Evolutionary conservation across 2,113 vertebrate genomes (phyloP).

Genomic region (Neodontobutis hainanensis): DNA sequence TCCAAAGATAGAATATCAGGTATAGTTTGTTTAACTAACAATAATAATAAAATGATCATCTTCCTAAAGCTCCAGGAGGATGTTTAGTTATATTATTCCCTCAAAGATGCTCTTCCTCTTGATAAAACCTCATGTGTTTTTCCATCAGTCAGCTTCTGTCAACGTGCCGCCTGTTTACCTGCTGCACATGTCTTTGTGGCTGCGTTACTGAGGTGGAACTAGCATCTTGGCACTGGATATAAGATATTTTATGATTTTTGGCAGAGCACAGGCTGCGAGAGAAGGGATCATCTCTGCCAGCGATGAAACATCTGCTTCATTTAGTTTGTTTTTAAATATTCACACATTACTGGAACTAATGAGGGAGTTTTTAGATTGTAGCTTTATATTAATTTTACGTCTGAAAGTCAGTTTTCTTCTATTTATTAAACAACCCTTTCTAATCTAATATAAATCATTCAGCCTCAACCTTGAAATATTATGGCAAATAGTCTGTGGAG

Average conservation of each 20-base stretch:
- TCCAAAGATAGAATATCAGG: too few species aligned
- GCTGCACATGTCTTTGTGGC: neutral
- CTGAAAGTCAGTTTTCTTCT: neutral
- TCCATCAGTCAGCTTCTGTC: neutral
- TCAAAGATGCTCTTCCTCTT: slow-evolving; percentile 14
- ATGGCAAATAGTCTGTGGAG: too few species aligned
- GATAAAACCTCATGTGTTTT: slow-evolving; percentile 15
- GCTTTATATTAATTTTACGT: neutral
- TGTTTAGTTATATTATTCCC: slow-evolving; percentile 8
- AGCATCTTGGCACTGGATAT: neutral
- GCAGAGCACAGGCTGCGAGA: neutral
- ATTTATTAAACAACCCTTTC: neutral
- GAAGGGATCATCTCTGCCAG: too few species aligned
- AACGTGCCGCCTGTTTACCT: neutral
- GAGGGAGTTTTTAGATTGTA: neutral
- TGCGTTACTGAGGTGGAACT: neutral
- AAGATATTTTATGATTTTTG: neutral
- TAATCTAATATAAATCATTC: too few species aligned
- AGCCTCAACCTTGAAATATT: too few species aligned
- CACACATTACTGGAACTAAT: neutral
- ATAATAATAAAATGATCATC: slow-evolving; percentile 21
- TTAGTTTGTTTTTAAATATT: neutral
- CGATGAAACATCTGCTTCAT: neutral
- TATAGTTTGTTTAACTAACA: neutral
- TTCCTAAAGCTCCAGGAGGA: slow-evolving; percentile 21